phyloP scores from a whole-genome alignment of 2,797 vertebrate genomes.

The Mormyrops attenuatus region DNA sequence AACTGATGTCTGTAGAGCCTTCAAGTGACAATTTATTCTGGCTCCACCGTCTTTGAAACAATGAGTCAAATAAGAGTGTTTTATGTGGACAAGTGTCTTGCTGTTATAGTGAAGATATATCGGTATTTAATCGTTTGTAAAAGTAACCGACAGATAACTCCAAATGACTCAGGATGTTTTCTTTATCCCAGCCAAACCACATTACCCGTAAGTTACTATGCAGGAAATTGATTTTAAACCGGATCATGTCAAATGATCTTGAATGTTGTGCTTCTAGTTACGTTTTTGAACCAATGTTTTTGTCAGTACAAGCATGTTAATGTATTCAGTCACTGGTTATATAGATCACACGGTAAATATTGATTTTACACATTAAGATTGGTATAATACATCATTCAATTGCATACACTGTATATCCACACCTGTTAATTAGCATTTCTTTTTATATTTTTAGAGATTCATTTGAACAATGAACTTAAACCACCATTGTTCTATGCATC shows the following conservation, averaged over 20 bases:
- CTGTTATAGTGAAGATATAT: background rate
- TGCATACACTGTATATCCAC: background rate
- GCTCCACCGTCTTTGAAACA: background rate
- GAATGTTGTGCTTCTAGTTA: background rate
- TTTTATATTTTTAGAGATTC: background rate
- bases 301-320: background rate
- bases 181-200: background rate
- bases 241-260: background rate
- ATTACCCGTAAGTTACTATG: background rate
- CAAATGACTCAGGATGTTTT: background rate
- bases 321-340: background rate
- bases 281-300: background rate
- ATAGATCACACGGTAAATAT: background rate
- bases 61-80: background rate
- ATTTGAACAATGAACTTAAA: background rate
- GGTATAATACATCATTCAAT: background rate
- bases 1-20: background rate
- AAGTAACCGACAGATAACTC: background rate
- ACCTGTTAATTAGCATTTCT: background rate
- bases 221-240: background rate
- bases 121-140: background rate
- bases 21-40: background rate
- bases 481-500: background rate
- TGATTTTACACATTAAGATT: background rate
- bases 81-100: background rate